Evolutionary conservation across 2,797 vertebrate genomes (phyloP).

Genomic region (Florisuga fusca): DNA sequence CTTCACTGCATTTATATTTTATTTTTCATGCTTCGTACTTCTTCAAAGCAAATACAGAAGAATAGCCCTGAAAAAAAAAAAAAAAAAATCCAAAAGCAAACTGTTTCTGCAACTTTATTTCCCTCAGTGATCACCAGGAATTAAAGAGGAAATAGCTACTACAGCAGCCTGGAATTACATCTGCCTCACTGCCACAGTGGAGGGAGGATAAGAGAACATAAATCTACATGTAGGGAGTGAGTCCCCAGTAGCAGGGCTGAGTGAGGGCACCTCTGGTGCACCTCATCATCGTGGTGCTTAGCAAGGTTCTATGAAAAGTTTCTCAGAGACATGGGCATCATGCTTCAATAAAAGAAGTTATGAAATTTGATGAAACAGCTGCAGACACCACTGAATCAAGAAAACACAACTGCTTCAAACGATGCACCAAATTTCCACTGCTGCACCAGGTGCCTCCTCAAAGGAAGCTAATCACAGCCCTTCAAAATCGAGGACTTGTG

Average conservation of each 20-base stretch:
- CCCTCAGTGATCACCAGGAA: background rate
- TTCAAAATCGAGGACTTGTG: background rate
- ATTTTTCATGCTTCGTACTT: background rate
- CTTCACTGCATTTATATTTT: background rate
- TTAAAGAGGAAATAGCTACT: background rate
- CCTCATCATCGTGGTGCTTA: background rate
- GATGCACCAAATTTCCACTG: background rate
- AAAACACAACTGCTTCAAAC: background rate
- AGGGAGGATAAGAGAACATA: background rate
- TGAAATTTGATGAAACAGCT: background rate
- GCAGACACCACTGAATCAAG: background rate
- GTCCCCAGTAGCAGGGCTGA: background rate
- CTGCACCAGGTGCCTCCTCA: background rate
- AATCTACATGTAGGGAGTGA: rapidly evolving
- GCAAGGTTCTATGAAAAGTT: background rate
- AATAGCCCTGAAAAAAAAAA: background rate
- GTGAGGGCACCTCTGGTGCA: background rate
- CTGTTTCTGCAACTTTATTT: background rate
- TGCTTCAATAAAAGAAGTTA: background rate
- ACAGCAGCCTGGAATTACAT: background rate
- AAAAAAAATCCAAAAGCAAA: background rate
- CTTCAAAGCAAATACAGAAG: background rate
- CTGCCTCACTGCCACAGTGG: rapidly evolving
- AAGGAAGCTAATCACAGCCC: background rate
- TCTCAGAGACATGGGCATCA: background rate